Evolutionary conservation across 2,797 vertebrate species (phyloP).

Genomic region (Eulemur albifrons): DNA sequence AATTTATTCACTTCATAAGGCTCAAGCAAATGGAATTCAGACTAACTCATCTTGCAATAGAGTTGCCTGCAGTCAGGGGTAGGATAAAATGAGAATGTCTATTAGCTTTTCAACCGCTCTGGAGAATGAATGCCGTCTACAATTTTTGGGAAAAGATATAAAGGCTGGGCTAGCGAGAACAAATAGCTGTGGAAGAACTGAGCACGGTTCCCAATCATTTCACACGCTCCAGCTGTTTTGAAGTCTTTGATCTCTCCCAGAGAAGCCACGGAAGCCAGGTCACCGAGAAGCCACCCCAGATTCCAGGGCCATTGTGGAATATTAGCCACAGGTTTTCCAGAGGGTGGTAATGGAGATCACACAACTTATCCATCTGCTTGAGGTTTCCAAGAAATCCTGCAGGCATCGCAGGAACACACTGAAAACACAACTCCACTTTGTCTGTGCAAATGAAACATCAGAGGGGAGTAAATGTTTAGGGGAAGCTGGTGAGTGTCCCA

Average conservation of each 20-base stretch:
- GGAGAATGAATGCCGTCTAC: conserved; percentile 4
- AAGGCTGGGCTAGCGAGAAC: conserved; percentile 19
- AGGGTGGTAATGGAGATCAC: conserved; percentile 45
- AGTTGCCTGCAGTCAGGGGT: neutral
- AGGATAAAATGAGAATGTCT: conserved; percentile 54
- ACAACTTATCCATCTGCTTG: conserved; percentile 33
- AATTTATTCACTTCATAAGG: conserved; percentile 66
- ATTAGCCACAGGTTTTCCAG: conserved; percentile 42
- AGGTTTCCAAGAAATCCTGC: conserved; percentile 56
- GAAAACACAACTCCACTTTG: conserved; percentile 37
- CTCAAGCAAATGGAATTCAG: conserved; percentile 62
- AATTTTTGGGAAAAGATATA: conserved; percentile 37
- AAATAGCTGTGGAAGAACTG: neutral
- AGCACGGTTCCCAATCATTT: neutral
- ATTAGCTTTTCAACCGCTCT: conserved; percentile 35
- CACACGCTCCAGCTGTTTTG: neutral
- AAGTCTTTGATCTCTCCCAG: conserved; percentile 62
- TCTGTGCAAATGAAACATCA: neutral
- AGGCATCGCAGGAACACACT: conserved; percentile 2
- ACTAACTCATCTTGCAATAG: conserved; percentile 48
- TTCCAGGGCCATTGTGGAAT: conserved; percentile 24
- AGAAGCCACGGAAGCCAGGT: conserved; percentile 50
- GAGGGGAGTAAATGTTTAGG: neutral
- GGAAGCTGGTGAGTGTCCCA: neutral
- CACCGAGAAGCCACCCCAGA: conserved; percentile 31